These are phyloP conservation scores for Lapara coniferarum DNA, from an alignment of 2,888 invertebrate genomes.

Conservation along the genomic window DNA sequence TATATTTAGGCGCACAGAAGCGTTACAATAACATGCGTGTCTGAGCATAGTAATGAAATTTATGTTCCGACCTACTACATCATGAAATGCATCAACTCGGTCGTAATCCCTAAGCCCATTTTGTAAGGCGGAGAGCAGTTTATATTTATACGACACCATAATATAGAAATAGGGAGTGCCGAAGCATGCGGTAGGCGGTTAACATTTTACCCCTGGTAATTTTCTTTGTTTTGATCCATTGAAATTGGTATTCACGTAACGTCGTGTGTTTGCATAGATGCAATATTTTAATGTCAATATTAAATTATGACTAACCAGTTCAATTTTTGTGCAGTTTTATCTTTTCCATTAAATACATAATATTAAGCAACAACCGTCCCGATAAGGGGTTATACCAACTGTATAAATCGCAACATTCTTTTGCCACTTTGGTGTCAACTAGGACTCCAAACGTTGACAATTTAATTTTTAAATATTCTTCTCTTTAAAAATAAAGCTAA, in stretches of 20 bases:
- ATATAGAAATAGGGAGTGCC: slow-evolving; percentile 43
- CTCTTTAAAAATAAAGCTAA: neutral
- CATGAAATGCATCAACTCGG: neutral
- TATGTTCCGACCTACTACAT: neutral
- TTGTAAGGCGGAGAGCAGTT: neutral
- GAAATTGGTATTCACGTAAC: slow-evolving; percentile 29
- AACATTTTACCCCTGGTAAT: slow-evolving; percentile 39
- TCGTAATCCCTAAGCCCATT: slow-evolving; percentile 3
- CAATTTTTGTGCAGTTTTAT: slow-evolving; percentile 16
- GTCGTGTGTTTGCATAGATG: neutral
- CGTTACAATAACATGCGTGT: neutral
- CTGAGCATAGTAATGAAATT: too few species aligned
- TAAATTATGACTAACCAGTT: neutral
- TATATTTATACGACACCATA: slow-evolving; percentile 19
- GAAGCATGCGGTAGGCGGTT: slow-evolving; percentile 33
- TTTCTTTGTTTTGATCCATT: slow-evolving; percentile 50
- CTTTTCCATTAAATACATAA: neutral
- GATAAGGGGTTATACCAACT: neutral
- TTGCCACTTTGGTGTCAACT: neutral
- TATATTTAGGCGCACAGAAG: slow-evolving; percentile 14
- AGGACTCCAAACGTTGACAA: neutral
- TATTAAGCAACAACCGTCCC: too few species aligned
- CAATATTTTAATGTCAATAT: slow-evolving; percentile 5
- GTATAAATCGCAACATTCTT: neutral
- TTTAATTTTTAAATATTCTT: neutral